Evolutionary conservation across 2,888 invertebrate species (phyloP), one percentile per base, ranked within the genome.

Genomic region (Anaspis maculata): DNA sequence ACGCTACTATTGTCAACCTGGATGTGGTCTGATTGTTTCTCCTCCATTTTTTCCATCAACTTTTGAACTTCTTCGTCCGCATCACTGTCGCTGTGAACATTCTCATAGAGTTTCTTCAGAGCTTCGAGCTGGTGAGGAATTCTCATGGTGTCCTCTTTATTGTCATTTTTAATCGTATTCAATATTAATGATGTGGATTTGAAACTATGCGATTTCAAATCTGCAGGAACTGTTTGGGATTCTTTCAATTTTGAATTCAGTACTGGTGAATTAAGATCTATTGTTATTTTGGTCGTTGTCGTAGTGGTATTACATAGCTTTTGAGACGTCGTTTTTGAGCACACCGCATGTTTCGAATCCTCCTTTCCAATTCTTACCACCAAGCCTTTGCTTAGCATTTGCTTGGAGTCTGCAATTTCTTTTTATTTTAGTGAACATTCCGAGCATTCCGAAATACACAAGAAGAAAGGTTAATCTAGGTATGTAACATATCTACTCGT

Each of bases 21-120:
- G 45, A 34, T 11, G 37, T 39, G n/a, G 36, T 44, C 19, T 22
- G 32, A 13, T 37, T 28, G 54, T 23, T 48, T 47, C 16, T 42
- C 49, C 3, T 42, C 41, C 22, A 49, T 48, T 32, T 49, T 49
- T 22, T 66, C 65, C 64, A 74, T 73, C 51, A 74, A 68, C 2
- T 67, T 67, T 45, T 74, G 70, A 1, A 77, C 77, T 54, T 77
- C 76, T 49, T 76, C 75, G 48, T 77, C 77, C 3, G 75, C 74
- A 46, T 67, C 74, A 38, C 67, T 69, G 42, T 71, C 72, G 30
- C 70, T 70, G 32, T 68, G 66, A 15, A 55, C 61, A 23, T 63
- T 62, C 33, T 66, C 64, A 44, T 68, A 68, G 11, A 68, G 49
- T 43, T 60, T 62, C 44, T 58, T 61, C 38, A 67, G 49, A 7